Base-by-base conservation (phyloP, 2,113 vertebrate genomes). In the Myotis yumanensis region DNA sequence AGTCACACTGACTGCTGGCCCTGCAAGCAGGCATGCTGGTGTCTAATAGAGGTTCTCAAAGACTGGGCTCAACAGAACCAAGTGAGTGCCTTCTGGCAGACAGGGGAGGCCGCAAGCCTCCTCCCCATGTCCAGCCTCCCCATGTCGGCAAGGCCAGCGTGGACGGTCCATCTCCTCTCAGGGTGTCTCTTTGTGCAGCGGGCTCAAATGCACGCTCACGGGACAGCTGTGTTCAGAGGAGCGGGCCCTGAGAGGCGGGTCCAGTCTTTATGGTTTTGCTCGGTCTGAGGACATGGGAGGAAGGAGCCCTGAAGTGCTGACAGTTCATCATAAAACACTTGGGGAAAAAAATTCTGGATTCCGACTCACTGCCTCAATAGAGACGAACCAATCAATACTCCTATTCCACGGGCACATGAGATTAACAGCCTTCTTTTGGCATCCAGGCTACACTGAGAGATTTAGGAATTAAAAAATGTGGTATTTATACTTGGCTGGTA, bases 91-190 rank as follows among this genome's bases (percentile, higher is more conserved):
- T 22, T 7, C 2, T 5, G 40, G 73, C 43, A 15, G 69, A 48
- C 6, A 3, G 51, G 40, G 12, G 25, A 8, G 66, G 40, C 48
- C 14, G 32, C 69, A 40, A 35, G 43, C 28, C 23, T 80, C 16
- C 37, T n/a, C 62, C 40, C 35, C 22, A 0, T 23, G 25, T 69
- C 73, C 12, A 16, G 2, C 12, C 10, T 22, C 17, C 23, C 52
- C 1, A 1, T 0, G 22, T 30, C 2, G 23, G 22, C 35, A 20
- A 18, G 64, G 37, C 35, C 17, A 6, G 54, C 25, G 17, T 0
- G 2, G 73, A 59, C 0, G 51, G 40, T 4, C 35, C 37, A 1
- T 2, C 23, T 35, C 51, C 77, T 71, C 7, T 46, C 4, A 22
- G 84, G 77, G 18, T 15, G 20, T 43, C 90, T 81, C 62, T 59